Percentiles rank a stretch among this genome's conserved stretches.
phyloP scores from a whole-genome alignment of 2,888 invertebrate genomes.

The Drosophila nr. perissopoda region DNA sequence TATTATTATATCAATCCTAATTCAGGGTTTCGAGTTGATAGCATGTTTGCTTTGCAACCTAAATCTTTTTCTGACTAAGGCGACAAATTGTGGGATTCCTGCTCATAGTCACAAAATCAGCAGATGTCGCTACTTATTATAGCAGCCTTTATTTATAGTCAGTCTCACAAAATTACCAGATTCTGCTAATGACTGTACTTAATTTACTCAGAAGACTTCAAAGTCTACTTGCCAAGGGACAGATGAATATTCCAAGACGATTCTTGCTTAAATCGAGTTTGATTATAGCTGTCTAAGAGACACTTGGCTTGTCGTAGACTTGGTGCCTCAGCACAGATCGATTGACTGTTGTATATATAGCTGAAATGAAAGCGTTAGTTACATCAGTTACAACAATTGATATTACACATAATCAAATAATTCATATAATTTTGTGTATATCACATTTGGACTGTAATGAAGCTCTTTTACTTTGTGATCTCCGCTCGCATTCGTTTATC shows the following conservation, averaged over 20 bases:
- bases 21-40: background rate
- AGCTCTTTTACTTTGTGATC: slow-evolving; percentile 6
- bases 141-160: background rate
- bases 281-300: background rate
- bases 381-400: background rate
- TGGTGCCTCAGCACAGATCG: background rate
- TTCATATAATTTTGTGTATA: background rate
- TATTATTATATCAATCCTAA: background rate
- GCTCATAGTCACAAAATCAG: background rate
- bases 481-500: slow-evolving; percentile 14
- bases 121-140: background rate
- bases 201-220: background rate
- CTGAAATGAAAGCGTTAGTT: no score
- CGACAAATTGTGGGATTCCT: background rate
- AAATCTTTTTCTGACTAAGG: background rate
- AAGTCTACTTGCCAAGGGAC: background rate
- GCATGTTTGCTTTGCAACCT: background rate
- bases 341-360: background rate
- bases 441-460: background rate
- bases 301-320: background rate
- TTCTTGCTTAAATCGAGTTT: background rate
- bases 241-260: background rate
- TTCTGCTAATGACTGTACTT: background rate
- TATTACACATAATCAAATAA: background rate
- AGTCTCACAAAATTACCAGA: background rate